Evolutionary conservation across 2,888 invertebrate genomes (phyloP).

Genomic region (Melangyna quadrimaculata): DNA sequence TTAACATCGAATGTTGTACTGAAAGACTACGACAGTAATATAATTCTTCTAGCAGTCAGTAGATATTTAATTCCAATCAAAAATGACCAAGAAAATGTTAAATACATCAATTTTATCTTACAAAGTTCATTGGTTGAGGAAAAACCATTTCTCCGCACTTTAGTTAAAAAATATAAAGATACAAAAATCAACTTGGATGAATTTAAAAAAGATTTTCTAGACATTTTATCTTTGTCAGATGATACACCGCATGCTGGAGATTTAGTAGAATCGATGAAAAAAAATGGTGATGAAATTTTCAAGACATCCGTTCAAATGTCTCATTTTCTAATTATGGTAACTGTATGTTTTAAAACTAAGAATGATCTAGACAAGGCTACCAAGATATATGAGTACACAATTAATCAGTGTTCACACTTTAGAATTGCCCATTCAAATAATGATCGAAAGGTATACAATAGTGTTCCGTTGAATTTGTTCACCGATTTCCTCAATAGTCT

Average conservation of each 20-base stretch:
- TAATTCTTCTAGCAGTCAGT: constrained; percentile 77
- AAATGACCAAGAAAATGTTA: neutral
- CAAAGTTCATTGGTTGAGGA: constrained; percentile 74
- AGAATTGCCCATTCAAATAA: constrained; percentile 66
- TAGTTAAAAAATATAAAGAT: constrained; percentile 41
- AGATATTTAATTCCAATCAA: constrained; percentile 76
- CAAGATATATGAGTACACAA: constrained; percentile 74
- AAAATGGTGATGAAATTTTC: constrained; percentile 72
- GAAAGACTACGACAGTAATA: constrained; percentile 79
- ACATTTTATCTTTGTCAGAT: constrained; percentile 73
- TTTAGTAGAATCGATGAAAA: constrained; percentile 75
- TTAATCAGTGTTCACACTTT: constrained; percentile 71
- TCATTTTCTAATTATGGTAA: constrained; percentile 75
- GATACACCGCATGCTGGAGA: constrained; percentile 72
- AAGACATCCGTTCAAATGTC: constrained; percentile 74
- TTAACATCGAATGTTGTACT: constrained; percentile 81
- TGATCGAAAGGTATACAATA: constrained; percentile 78
- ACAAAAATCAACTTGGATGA: constrained; percentile 69
- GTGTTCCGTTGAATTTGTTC: constrained; percentile 83
- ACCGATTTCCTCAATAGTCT: constrained; percentile 83
- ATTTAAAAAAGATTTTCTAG: constrained; percentile 76
- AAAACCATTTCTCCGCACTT: constrained; percentile 73
- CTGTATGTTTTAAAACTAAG: constrained; percentile 75
- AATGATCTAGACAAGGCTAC: constrained; percentile 70
- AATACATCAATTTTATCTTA: constrained; percentile 73